Evolutionary conservation across 2,797 vertebrate genomes (phyloP).

Genomic region (Cynodonichthys magdalenae): DNA sequence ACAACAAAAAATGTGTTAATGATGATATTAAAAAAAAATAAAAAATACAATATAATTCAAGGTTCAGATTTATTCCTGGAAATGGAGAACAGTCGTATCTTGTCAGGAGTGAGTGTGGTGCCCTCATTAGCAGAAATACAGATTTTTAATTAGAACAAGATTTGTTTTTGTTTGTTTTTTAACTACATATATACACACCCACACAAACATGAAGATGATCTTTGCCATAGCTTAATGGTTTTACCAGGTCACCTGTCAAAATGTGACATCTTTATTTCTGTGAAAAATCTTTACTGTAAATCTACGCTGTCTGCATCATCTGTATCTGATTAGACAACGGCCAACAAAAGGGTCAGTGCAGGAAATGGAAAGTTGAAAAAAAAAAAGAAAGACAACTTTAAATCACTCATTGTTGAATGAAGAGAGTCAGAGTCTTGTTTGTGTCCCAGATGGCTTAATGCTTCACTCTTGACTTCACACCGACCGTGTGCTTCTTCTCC

Average conservation of each 20-base stretch:
- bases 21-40: too few species aligned
- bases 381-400: constrained; percentile 50
- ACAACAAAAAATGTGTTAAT: neutral
- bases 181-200: constrained; percentile 15
- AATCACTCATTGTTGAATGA: constrained; percentile 71
- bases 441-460: constrained; percentile 56
- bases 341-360: constrained; percentile 58
- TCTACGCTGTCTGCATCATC: constrained; percentile 70
- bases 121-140: constrained; percentile 45
- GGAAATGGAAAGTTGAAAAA: too few species aligned
- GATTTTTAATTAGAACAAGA: neutral
- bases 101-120: constrained; percentile 25
- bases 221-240: constrained; percentile 65
- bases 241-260: constrained; percentile 78
- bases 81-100: constrained; percentile 10
- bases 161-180: constrained; percentile 21
- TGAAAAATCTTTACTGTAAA: constrained; percentile 68
- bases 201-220: constrained; percentile 37
- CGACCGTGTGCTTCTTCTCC: constrained; percentile 36
- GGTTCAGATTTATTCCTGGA: constrained; percentile 35
- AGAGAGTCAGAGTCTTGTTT: constrained; percentile 53
- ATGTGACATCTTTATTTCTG: constrained; percentile 80
- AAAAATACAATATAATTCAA: neutral
- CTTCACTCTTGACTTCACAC: constrained; percentile 46
- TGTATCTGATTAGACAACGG: constrained; percentile 70